Evolutionary conservation across 2,113 vertebrate species (phyloP).

Genomic region (Tringa solitaria): DNA sequence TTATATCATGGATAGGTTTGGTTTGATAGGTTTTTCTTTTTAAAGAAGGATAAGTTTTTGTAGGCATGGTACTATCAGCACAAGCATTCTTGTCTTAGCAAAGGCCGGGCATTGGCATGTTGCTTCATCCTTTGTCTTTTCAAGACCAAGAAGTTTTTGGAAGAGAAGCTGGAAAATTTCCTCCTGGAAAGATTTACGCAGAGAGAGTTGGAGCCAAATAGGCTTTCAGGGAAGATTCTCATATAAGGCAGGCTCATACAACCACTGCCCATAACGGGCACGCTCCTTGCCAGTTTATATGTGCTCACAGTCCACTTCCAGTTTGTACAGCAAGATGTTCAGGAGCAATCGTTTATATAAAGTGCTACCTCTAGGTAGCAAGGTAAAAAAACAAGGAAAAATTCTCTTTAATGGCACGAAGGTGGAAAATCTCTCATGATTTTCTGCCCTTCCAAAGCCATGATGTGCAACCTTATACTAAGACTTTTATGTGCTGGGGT

Average conservation of each 20-base stretch:
- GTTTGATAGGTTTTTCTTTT: not conserved
- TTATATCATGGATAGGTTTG: not conserved
- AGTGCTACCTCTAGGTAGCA: not conserved
- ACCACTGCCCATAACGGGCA: not conserved
- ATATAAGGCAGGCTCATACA: not conserved
- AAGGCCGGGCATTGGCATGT: not conserved
- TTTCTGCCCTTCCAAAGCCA: not conserved
- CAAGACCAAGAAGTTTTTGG: not conserved
- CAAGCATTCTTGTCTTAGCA: not conserved
- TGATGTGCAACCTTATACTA: not conserved
- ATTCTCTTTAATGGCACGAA: not conserved
- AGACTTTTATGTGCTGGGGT: not conserved
- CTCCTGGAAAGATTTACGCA: not conserved
- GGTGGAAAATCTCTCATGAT: not conserved
- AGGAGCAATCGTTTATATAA: not conserved
- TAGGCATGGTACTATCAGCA: not conserved
- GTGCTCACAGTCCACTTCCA: not conserved
- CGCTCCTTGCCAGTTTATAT: not conserved
- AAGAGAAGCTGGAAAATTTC: not conserved
- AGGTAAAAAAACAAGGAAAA: not conserved
- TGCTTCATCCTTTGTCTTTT: not conserved
- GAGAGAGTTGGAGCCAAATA: not conserved
- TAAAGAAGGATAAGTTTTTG: not conserved
- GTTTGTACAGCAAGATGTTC: not conserved
- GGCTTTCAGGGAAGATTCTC: not conserved